Base-by-base conservation (phyloP, 2,113 vertebrate genomes). In the Ageneiosus marmoratus region DNA sequence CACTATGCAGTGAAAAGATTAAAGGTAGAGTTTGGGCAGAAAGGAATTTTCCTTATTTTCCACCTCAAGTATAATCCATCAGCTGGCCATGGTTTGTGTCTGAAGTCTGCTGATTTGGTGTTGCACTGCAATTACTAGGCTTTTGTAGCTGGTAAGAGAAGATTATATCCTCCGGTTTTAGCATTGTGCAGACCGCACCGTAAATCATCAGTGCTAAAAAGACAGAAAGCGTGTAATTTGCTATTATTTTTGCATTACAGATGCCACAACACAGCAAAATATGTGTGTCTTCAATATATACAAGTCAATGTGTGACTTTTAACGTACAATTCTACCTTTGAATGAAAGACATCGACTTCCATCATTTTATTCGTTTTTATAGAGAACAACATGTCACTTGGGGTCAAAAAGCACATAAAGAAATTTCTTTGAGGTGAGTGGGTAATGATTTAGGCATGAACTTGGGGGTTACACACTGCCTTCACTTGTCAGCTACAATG, bases 371-470 rank as follows among this genome's bases (percentile, higher is more conserved):
- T 10, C 12, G 22, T 34, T 70, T 72, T 46, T 72, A n/a, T n/a
- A 72, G 41, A n/a, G 41, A 72, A n/a, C 41, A 70, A 6, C 8
- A 2, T 18, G 46, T 50, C 70, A 50, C 32, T 32, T 46, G 29
- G 15, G 27, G 48, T 53, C 50, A 75, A 27, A 51, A 74, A 29
- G 1, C 72, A 32, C 72, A 74, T 74, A 29, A 75, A 75, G 29
- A 11, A 75, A 50, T 75, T 27, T 34, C 48, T 75, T 51, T 53
- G 50, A 34, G 50, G 29, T 76, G 73, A 76, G 29, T 55, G 29
- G 18, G 73, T 76, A 55, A 76, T 55, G 73, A 76, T 76, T 75
- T 53, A 75, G 20, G 13, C 13, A 73, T 73, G 69, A 72, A 44
- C 27, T 72, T 48, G 44, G 24, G 27, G n/a, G 9, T 1, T 13